Conservation (phyloP, 2,797 vertebrate genomes). For the Alca torda region DNA sequence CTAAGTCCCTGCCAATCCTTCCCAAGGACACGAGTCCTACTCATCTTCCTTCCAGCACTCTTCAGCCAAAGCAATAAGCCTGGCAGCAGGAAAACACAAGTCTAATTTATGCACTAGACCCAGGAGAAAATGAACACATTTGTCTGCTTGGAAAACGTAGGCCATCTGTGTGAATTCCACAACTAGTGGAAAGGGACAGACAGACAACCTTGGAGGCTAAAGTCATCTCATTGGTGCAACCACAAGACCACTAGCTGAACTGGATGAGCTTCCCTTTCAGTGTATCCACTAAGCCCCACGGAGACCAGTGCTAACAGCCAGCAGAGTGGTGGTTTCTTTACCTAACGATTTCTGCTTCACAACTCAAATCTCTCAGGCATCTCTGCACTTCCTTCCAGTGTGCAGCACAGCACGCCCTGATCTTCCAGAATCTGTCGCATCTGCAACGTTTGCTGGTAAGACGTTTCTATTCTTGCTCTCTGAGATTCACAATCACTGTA, state of each 20-base stretch:
- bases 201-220: background rate
- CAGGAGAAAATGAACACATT: background rate
- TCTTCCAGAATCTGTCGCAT: background rate
- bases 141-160: background rate
- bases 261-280: background rate
- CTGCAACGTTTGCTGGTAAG: background rate
- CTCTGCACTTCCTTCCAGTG: background rate
- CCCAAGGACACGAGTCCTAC: conserved; percentile 11
- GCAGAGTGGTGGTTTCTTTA: background rate
- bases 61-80: background rate
- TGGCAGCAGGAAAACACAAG: background rate
- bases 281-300: background rate
- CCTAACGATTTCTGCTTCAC: background rate
- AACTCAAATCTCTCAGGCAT: background rate
- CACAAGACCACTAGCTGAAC: background rate
- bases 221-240: background rate
- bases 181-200: background rate
- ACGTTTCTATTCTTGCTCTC: background rate
- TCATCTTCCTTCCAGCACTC: background rate
- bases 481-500: background rate
- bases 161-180: background rate
- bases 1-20: conserved; percentile 23
- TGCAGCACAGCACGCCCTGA: background rate
- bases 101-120: background rate
- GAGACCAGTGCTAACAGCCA: background rate